These are phyloP conservation scores for Platycnemis pennipes DNA, from an alignment of 2,888 invertebrate species.

Conservation along the genomic window DNA sequence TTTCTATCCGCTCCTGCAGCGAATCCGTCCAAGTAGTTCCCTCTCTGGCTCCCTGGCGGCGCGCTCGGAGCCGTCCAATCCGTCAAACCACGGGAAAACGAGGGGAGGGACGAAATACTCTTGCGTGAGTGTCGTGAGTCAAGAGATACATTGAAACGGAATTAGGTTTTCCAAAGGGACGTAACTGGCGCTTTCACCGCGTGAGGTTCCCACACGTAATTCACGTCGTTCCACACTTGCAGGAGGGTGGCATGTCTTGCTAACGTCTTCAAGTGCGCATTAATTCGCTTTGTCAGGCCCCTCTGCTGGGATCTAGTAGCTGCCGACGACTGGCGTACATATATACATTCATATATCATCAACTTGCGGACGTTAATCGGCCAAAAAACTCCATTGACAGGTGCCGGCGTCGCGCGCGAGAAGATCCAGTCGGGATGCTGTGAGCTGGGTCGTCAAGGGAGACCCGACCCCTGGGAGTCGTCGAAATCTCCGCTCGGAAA, in stretches of 20 bases:
- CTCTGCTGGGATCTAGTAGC: neutral
- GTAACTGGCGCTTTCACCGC: neutral
- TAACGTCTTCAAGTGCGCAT: neutral
- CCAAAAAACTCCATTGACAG: conserved; percentile 25
- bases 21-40: neutral
- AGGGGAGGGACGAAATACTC: conserved; percentile 72
- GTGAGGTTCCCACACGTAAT: neutral
- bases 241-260: neutral
- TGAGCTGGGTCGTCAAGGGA: neutral
- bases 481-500: neutral
- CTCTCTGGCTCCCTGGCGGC: neutral
- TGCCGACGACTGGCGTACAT: too few species aligned
- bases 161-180: neutral
- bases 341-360: too few species aligned
- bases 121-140: conserved; percentile 71
- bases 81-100: neutral
- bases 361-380: neutral
- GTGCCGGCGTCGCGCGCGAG: neutral
- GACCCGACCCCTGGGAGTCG: neutral
- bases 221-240: neutral
- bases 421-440: conserved; percentile 10
- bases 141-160: conserved; percentile 28
- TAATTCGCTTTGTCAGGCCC: neutral
- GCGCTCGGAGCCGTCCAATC: neutral
- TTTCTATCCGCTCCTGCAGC: neutral